A percentile compares a stretch with the other conserved stretches of the same genome.
Evolutionary conservation across 2,113 vertebrate genomes (phyloP).

Genomic region (Danionella cerebrum): DNA sequence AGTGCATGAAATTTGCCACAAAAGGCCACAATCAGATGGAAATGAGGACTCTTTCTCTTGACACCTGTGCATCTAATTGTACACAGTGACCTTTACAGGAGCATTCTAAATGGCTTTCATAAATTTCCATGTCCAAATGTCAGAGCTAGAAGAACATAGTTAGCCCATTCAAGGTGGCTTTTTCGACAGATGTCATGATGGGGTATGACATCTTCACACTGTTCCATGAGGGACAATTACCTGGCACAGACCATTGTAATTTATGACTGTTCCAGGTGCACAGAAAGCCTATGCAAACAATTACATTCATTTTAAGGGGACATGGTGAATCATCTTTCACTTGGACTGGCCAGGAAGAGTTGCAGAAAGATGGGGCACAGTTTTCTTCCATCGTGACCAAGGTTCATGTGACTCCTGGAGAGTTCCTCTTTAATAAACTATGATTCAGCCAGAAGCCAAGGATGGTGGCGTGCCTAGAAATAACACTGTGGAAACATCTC

Average conservation of each 20-base stretch:
- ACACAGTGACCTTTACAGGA: constrained; percentile 50
- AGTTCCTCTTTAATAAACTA: background rate
- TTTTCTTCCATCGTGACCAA: background rate
- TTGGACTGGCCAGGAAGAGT: background rate
- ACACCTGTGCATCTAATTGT: constrained; percentile 39
- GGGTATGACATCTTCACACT: constrained; percentile 4
- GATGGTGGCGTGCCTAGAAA: background rate
- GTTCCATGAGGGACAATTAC: constrained; percentile 1
- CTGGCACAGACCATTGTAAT: background rate
- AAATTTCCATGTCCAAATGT: constrained; percentile 55
- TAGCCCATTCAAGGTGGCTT: constrained; percentile 7
- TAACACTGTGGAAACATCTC: background rate
- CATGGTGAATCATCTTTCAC: background rate
- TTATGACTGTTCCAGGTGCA: background rate
- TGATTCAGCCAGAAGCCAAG: background rate
- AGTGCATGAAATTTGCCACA: constrained; percentile 3
- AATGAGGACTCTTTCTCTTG: constrained; percentile 19
- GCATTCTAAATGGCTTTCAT: constrained; percentile 44
- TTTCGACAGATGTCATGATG: background rate
- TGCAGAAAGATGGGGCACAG: background rate
- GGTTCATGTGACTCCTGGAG: background rate
- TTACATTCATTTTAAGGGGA: background rate
- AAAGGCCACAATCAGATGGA: constrained; percentile 35
- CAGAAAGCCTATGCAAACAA: background rate
- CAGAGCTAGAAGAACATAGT: constrained; percentile 45